A percentile compares a stretch with the other conserved stretches of the same genome.
Conservation (phyloP, 2,797 vertebrate genomes). For the Kryptopterus vitreolus region DNA sequence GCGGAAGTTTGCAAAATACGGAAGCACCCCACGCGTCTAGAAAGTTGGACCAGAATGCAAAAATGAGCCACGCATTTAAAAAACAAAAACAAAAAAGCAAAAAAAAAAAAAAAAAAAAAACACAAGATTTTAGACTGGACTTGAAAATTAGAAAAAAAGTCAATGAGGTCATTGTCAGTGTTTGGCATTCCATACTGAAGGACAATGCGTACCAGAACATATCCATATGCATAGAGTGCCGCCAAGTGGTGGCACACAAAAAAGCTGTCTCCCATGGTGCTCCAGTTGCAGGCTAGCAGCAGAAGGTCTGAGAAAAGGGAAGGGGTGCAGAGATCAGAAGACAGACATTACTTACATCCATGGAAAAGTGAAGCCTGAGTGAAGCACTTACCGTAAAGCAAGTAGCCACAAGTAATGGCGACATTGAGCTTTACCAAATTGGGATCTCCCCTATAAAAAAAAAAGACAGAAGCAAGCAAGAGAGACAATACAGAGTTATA, state of each 20-base stretch:
- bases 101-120: not conserved
- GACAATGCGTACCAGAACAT: slow-evolving; percentile 77
- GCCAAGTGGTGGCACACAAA: slow-evolving; percentile 83
- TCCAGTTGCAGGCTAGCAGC: slow-evolving; percentile 79
- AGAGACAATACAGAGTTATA: not conserved
- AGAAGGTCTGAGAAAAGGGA: slow-evolving; percentile 71
- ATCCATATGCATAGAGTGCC: slow-evolving; percentile 85
- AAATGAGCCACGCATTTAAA: not conserved
- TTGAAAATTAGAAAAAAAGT: not conserved
- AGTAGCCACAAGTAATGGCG: slow-evolving; percentile 82
- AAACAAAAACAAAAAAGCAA: too few relatives aligned
- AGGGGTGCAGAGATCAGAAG: not conserved
- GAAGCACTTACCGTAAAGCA: slow-evolving; percentile 75
- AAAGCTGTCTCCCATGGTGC: slow-evolving; percentile 80
- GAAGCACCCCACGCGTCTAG: slow-evolving; percentile 78
- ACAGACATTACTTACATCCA: not conserved
- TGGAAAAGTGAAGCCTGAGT: not conserved
- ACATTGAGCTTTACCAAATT: slow-evolving; percentile 77
- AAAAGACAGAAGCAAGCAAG: slow-evolving; percentile 13
- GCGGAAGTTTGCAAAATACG: slow-evolving; percentile 84
- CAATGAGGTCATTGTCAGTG: not conserved
- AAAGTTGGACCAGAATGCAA: slow-evolving; percentile 32
- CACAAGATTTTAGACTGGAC: too few relatives aligned
- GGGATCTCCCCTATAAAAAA: slow-evolving; percentile 74
- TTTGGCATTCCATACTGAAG: not conserved